A percentile compares a stretch with the other conserved stretches of the same genome.
phyloP scores from a whole-genome alignment of 2,888 invertebrate genomes.

The Dioctria rufipes region DNA sequence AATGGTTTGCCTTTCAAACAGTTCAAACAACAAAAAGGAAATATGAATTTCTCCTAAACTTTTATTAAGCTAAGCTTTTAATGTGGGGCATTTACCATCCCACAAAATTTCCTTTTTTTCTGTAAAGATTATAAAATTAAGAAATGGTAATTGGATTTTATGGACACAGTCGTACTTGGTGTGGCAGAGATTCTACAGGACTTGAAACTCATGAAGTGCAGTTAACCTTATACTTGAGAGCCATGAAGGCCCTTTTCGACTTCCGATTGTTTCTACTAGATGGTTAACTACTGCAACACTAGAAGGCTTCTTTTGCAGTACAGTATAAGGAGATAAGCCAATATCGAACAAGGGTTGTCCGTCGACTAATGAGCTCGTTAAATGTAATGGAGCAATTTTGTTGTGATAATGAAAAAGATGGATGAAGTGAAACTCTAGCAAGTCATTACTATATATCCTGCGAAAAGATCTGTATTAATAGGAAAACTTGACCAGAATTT shows the following conservation, averaged over 20 bases:
- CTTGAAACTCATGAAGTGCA: constrained; percentile 40
- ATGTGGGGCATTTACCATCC: constrained; percentile 17
- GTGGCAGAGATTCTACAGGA: constrained; percentile 20
- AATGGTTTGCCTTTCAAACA: constrained; percentile 23
- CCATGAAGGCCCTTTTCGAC: constrained; percentile 50
- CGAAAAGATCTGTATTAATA: constrained; percentile 40
- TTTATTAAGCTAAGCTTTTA: constrained; percentile 30
- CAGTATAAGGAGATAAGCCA: constrained; percentile 45
- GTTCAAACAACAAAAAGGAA: constrained; percentile 23
- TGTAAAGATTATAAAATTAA: constrained; percentile 55
- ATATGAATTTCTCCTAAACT: constrained; percentile 35
- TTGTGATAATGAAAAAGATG: constrained; percentile 58
- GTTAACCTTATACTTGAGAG: constrained; percentile 46
- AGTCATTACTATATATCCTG: constrained; percentile 28
- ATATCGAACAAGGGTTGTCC: constrained; percentile 57
- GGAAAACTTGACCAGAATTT: constrained; percentile 45
- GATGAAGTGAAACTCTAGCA: constrained; percentile 46
- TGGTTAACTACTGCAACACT: constrained; percentile 34
- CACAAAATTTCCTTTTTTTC: constrained; percentile 1
- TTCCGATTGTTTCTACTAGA: constrained; percentile 56
- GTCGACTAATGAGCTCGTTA: constrained; percentile 57
- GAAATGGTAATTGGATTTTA: constrained; percentile 58
- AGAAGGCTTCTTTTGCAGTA: constrained; percentile 40
- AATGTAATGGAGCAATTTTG: constrained; percentile 59
- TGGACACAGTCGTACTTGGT: constrained; percentile 48